Base-by-base conservation (phyloP, 2,888 invertebrate genomes). In the Hypselothyrea guttata region DNA sequence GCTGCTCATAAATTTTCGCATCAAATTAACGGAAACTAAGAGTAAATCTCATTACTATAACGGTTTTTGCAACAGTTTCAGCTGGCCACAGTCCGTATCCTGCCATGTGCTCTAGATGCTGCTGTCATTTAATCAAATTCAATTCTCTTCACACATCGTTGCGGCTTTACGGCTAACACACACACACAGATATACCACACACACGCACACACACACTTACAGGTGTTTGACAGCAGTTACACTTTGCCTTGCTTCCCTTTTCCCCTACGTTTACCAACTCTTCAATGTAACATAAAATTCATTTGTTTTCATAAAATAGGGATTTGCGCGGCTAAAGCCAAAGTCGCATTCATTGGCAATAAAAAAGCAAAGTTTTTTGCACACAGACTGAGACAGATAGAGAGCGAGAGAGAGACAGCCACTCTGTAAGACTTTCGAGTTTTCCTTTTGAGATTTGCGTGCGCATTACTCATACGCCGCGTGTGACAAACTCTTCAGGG, bases 241-340 rank as follows among this genome's bases (percentile, higher is more conserved):
- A 34, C 13, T n/a, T 16, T 7, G 37, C 38, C 5, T 13, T 9
- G 5, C 16, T 16, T n/a, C 18, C 18, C 37, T 13, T 15, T 13
- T 22, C 11, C 4, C 0, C n/a, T 7, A 1, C 5, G 9, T 13
- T 0, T 8, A 15, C 7, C 22, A 30, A 28, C 12, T 28, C 48
- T 31, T 38, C 11, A 7, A 44, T 55, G 58, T 16, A 48, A 42
- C 73, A 79, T 68, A 75, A 85, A 71, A 79, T 75, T 75, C 77
- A 85, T 81, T 81, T 81, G 84, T 85, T 85, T 85, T 71, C 81
- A 83, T 81, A 83, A 79, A 79, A 79, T 41, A 54, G 34, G 81
- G 81, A 76, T 85, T 85, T 83, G 61, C 57, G 49, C 40, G 56
- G 51, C 41, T 46, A 38, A 62, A 46, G 53, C 62, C 34, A 41